Conservation (phyloP, 2,113 vertebrate genomes). For the Pteropus alecto region DNA sequence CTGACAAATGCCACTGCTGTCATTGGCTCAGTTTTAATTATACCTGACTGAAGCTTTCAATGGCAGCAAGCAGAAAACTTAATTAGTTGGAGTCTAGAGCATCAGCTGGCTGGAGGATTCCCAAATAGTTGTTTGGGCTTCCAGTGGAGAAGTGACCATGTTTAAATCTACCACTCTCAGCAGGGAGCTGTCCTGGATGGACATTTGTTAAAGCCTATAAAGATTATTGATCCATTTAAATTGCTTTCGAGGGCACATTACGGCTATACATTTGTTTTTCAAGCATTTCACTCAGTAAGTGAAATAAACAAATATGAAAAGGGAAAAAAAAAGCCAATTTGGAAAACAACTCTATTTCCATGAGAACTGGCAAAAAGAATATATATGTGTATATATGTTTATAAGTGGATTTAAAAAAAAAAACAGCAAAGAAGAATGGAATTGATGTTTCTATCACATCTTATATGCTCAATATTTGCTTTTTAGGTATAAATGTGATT, state of each 20-base stretch:
- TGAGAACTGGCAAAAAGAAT: background rate
- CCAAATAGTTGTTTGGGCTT: conserved; percentile 64
- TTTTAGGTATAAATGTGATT: conserved; percentile 66
- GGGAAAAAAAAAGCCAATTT: background rate
- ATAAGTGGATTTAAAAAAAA: conserved; percentile 57
- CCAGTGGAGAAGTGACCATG: background rate
- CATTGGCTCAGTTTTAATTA: conserved; percentile 95
- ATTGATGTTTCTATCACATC: conserved; percentile 56
- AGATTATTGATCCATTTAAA: conserved; percentile 23
- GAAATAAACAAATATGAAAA: background rate
- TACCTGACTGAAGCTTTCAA: conserved; percentile 89
- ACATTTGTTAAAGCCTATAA: background rate
- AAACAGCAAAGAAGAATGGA: conserved; percentile 66
- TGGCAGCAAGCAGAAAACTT: conserved; percentile 88
- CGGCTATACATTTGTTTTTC: conserved; percentile 1
- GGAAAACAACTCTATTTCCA: background rate
- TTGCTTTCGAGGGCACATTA: background rate
- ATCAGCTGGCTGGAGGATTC: conserved; percentile 74
- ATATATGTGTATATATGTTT: conserved; percentile 2
- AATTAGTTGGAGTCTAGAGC: conserved; percentile 88
- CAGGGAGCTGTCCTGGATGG: background rate
- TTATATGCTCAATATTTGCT: conserved; percentile 61
- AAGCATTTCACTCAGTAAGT: background rate
- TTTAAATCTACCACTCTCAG: background rate
- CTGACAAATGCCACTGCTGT: conserved; percentile 97